Evolutionary conservation across 2,888 invertebrate species (phyloP).

Genomic region (Drosophila prostipennis): DNA sequence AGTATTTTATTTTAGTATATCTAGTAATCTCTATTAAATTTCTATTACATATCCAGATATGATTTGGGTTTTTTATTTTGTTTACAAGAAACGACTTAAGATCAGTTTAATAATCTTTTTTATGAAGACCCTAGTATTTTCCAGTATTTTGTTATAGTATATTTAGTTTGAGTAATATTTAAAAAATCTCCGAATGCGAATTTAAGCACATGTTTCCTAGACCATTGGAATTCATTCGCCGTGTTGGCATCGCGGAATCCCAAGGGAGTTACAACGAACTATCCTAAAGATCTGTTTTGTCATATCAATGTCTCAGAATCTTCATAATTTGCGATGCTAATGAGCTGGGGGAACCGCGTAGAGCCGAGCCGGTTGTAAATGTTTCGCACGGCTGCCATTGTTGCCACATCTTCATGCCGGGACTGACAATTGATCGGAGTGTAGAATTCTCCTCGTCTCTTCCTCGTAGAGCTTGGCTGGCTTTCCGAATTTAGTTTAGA

Average conservation of each 20-base stretch:
- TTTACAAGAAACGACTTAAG: no score
- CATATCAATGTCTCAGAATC: conserved; percentile 33
- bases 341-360: conserved; percentile 11
- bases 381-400: conserved; percentile 40
- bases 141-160: no score
- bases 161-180: not conserved
- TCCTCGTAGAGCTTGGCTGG: not conserved
- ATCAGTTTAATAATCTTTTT: no score
- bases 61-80: no score
- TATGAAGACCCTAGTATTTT: no score
- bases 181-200: not conserved
- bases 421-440: conserved; percentile 30
- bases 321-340: conserved; percentile 42
- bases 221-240: not conserved
- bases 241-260: not conserved
- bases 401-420: conserved; percentile 32
- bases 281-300: conserved; percentile 35
- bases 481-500: conserved; percentile 26
- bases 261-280: conserved; percentile 11
- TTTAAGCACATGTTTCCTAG: not conserved
- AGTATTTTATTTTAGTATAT: no score
- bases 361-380: conserved; percentile 5
- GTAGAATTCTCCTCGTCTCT: conserved; percentile 13
- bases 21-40: not conserved
- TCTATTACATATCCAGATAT: no score